Evolutionary conservation across 2,797 vertebrate genomes (phyloP), one percentile per base, ranked within the genome.

Genomic region (Hemibagrus guttatus): DNA sequence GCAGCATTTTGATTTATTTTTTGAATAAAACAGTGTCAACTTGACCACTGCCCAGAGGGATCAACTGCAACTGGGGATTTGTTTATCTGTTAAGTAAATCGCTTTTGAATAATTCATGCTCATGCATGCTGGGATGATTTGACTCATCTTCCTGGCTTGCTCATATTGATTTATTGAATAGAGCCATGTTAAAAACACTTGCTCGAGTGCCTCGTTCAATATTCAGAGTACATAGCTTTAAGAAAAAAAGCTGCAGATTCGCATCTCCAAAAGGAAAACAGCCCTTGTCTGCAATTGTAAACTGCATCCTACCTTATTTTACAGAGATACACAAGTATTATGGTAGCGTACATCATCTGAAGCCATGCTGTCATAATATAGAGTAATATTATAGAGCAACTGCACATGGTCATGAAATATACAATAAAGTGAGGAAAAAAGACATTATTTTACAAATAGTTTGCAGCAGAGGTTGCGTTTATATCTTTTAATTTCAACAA

Each of bases 91-190:
- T 87, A 28, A 81, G 83, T 85, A 86, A 58, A 86, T 85, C 31
- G 35, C 74, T 58, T 72, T 80, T 87, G 87, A 91, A 88, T 86
- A 86, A 91, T 86, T 91, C 79, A 91, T 90, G 64, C 26, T 75
- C 68, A 86, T 83, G 84, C 82, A 81, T 49, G 54, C 82, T 49
- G 80, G 88, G 69, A 87, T 90, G 63, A 85, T 63, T 79, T 85
- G 85, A 86, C 81, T 84, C 86, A 86, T 80, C 71, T 56, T 31
- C 63, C 46, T 6, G 8, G 49, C 59, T 66, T 64, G 61, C 74
- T 52, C 28, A 76, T 74, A 89, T 88, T 83, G 84, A 88, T 90
- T 88, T 88, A 78, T 66, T 68, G 85, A 88, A 85, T 74, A 85
- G 52, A 88, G 87, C 78, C 82, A 85, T 81, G 19, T 63, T 69